A percentile compares a stretch with the other conserved stretches of the same genome.
These are phyloP conservation scores for Pinctada fucata DNA, from an alignment of 2,888 invertebrate species.

Conservation along the genomic window DNA sequence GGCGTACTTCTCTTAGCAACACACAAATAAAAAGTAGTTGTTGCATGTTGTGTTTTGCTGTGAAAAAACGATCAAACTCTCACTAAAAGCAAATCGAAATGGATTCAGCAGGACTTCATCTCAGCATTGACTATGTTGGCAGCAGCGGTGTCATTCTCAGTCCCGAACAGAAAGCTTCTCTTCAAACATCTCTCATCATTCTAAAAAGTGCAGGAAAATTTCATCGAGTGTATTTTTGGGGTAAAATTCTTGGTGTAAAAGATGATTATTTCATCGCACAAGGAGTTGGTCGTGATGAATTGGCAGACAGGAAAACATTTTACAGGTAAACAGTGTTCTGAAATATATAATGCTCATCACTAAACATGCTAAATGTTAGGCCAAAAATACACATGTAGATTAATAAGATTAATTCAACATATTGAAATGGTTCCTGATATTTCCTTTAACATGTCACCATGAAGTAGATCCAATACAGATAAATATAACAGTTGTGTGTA, in stretches of 20 bases:
- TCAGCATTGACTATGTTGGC: slow-evolving; percentile 80
- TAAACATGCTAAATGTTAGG: neutral
- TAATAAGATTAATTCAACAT: neutral
- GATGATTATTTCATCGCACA: slow-evolving; percentile 90
- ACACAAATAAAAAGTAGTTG: neutral
- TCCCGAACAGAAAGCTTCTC: slow-evolving; percentile 83
- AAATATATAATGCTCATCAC: neutral
- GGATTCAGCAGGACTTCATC: slow-evolving; percentile 80
- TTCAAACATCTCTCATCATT: slow-evolving; percentile 87
- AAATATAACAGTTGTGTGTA: too few species aligned
- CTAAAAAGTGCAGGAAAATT: slow-evolving; percentile 92
- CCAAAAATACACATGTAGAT: neutral
- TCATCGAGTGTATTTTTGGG: slow-evolving; percentile 89
- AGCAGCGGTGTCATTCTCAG: slow-evolving; percentile 85
- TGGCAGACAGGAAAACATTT: slow-evolving; percentile 85
- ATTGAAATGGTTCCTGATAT: neutral
- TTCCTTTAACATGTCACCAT: neutral
- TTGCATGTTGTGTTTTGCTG: neutral
- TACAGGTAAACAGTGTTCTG: slow-evolving; percentile 81
- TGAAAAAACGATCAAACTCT: too few species aligned
- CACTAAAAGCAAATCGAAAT: slow-evolving; percentile 71
- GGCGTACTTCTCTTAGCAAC: slow-evolving; percentile 45
- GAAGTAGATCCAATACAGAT: too few species aligned
- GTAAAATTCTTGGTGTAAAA: slow-evolving; percentile 86
- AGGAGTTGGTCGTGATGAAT: slow-evolving; percentile 86